Evolutionary conservation across 2,888 invertebrate genomes (phyloP), one percentile per base, ranked within the genome.

Genomic region (Mesorhabditis belari): DNA sequence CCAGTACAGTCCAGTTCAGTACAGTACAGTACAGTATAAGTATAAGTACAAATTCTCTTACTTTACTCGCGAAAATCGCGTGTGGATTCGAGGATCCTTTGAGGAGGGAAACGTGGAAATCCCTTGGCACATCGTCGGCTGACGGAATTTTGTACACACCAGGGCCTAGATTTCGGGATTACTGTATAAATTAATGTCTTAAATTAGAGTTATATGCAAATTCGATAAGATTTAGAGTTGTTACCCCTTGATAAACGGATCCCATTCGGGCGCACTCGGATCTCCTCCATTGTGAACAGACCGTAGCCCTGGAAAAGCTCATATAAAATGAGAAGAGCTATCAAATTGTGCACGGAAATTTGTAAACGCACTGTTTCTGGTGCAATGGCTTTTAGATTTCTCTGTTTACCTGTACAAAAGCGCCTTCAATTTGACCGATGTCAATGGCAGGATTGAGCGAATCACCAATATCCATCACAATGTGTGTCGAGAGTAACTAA

Each of bases 361-460:
- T 51, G 19, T 17, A 21, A 17, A 51, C 9, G n/a, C 17, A 9
- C n/a, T n/a, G n/a, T 51, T 51, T 51, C 19, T 21, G 9, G 21
- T 19, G 9, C 19, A n/a, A 29, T 12, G 44, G n/a, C 44, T n/a
- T n/a, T 44, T 12, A 44, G n/a, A n/a, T 44, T n/a, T 44, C n/a
- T 12, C 12, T n/a, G 9, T n/a, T 12, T 27, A 82, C 82, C 81
- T 94, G 93, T 80, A 91, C 86, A 77, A 93, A 95, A 0, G 87
- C 95, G 3, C 95, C 95, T 84, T 95, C 95, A 19, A 95, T 88
- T 85, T 95, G 95, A 0, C 94, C 95, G 73, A 95, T 90, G 77
- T 95, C 95, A 68, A 95, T 91, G 1, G 94, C 93, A 3, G 95
- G 95, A 83, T 95, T 95, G 59, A 95, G 83, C 82, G 93, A 93